Conservation (phyloP, 1,140 invertebrate genomes). For the Gryllus bimaculatus region DNA sequence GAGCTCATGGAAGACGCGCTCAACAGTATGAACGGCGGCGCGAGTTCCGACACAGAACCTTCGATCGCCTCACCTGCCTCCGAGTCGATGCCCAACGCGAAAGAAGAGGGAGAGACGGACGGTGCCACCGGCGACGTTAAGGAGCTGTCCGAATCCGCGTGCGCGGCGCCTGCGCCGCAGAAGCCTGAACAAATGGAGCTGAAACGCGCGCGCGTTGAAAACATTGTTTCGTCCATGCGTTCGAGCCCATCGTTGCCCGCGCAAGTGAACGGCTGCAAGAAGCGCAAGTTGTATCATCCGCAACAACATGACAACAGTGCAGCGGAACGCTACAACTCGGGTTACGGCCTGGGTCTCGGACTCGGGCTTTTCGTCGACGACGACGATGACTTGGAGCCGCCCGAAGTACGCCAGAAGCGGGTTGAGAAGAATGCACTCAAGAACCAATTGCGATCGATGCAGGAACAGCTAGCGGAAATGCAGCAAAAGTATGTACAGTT, state of each 20-base stretch:
- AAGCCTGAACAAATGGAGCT: conserved; percentile 51
- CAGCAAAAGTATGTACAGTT: conserved; percentile 82
- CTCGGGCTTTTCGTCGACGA: conserved; percentile 44
- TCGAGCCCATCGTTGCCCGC: conserved; percentile 63
- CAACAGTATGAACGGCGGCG: conserved; percentile 36
- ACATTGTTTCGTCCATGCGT: conserved; percentile 86
- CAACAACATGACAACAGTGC: conserved; percentile 77
- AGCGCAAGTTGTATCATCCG: conserved; percentile 92
- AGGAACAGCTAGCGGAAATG: conserved; percentile 81
- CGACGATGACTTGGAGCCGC: conserved; percentile 63
- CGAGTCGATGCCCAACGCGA: conserved; percentile 27
- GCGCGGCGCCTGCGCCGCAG: conserved; percentile 33
- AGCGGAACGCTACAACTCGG: conserved; percentile 51
- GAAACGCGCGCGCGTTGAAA: conserved; percentile 86
- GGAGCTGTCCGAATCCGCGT: conserved; percentile 34
- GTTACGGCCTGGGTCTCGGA: conserved; percentile 30
- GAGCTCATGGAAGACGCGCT: conserved; percentile 39
- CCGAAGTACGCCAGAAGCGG: conserved; percentile 64
- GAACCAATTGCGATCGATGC: conserved; percentile 73
- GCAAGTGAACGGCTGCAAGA: conserved; percentile 84
- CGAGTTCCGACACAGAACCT: conserved; percentile 52
- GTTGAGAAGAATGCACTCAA: conserved; percentile 76
- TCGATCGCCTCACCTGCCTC: conserved; percentile 55
- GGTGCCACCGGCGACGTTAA: conserved; percentile 47
- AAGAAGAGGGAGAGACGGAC: conserved; percentile 42